These are phyloP conservation scores for Dasyornis broadbenti DNA, from an alignment of 2,113 vertebrate genomes.

Conservation along the genomic window DNA sequence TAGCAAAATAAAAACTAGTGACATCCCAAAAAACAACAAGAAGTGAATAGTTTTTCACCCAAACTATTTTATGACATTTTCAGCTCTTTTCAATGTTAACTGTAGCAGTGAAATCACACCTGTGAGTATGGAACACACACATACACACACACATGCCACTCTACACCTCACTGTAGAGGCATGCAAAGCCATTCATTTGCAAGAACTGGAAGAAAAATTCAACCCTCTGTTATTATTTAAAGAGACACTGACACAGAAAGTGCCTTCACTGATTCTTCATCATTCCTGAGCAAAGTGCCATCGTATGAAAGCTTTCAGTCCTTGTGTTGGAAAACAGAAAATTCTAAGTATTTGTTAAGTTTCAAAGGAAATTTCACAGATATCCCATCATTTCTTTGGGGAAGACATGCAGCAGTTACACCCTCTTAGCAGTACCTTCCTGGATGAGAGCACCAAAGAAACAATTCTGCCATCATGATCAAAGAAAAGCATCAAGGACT, in stretches of 20 bases:
- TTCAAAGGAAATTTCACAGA: not conserved
- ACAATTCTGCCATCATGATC: not conserved
- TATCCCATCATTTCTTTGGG: not conserved
- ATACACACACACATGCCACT: not conserved
- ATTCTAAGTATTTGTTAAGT: not conserved
- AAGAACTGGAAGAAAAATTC: not conserved
- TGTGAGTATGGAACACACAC: not conserved
- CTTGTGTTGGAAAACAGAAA: not conserved
- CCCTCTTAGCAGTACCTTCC: not conserved
- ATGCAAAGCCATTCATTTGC: not conserved
- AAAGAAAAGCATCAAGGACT: not conserved
- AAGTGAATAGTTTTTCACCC: not conserved
- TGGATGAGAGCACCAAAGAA: not conserved
- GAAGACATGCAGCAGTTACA: not conserved
- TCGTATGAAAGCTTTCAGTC: not conserved
- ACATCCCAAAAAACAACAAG: fast-evolving
- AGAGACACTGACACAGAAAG: not conserved
- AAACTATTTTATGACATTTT: not conserved
- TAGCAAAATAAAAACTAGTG: not conserved
- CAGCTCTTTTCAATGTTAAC: not conserved
- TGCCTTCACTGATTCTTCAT: not conserved
- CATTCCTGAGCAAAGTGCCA: not conserved
- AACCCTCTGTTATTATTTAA: not conserved
- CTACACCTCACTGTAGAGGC: not conserved
- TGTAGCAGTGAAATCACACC: not conserved